phyloP scores from a whole-genome alignment of 30 jellyfish, hydroid and myxozoan genomes.

The Catostylus mosaicus region DNA sequence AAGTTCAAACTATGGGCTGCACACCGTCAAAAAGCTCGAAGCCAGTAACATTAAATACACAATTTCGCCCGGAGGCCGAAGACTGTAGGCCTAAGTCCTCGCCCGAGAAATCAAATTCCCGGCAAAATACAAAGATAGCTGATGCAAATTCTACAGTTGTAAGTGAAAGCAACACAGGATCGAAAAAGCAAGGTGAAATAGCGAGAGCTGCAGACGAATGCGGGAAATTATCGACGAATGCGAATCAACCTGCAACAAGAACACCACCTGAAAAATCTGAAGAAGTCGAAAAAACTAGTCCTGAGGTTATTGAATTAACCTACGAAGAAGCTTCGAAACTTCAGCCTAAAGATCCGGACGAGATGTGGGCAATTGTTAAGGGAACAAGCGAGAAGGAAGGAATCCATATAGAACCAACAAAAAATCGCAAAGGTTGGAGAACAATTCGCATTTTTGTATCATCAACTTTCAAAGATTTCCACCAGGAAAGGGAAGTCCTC shows the following conservation, averaged over 20 bases:
- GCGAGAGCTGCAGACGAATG: background rate
- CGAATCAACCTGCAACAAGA: background rate
- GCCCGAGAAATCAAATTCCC: background rate
- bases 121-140: background rate
- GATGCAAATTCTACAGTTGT: slow-evolving; percentile 14
- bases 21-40: slow-evolving; percentile 18
- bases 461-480: slow-evolving; percentile 98
- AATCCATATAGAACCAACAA: slow-evolving; percentile 83
- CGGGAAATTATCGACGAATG: background rate
- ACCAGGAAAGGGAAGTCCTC: slow-evolving; percentile 97
- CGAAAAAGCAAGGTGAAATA: background rate
- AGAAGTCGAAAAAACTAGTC: background rate
- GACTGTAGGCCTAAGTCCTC: background rate
- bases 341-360: slow-evolving; percentile 81
- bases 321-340: slow-evolving; percentile 83
- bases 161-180: background rate
- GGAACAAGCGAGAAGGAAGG: slow-evolving; percentile 74
- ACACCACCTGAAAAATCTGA: background rate
- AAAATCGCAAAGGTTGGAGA: slow-evolving; percentile 98
- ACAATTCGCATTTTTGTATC: slow-evolving; percentile 97
- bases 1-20: slow-evolving; percentile 23
- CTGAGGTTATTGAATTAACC: slow-evolving; percentile 5
- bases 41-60: background rate
- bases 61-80: slow-evolving; percentile 7
- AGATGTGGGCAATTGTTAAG: slow-evolving; percentile 97